These are phyloP conservation scores for Ryuthela nishihirai DNA, from an alignment of 2,888 invertebrate genomes.

Conservation along the genomic window DNA sequence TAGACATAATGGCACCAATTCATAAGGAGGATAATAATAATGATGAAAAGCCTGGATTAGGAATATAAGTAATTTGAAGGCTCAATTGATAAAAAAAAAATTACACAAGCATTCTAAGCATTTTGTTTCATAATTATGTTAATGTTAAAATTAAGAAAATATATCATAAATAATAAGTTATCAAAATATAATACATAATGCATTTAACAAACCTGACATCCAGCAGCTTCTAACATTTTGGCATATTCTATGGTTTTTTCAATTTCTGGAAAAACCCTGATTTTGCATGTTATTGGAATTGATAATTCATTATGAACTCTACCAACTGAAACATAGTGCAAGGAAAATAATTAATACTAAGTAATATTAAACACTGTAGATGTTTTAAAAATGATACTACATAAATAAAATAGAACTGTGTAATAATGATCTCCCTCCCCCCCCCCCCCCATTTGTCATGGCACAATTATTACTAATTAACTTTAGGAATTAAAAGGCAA, in stretches of 20 bases:
- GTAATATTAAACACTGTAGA: too few species aligned
- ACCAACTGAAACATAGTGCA: slow-evolving; percentile 64
- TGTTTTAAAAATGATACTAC: too few species aligned
- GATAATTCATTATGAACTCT: slow-evolving; percentile 64
- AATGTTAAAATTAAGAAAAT: not conserved
- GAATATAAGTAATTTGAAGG: too few species aligned
- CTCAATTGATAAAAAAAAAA: not conserved
- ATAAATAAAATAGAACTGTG: too few species aligned
- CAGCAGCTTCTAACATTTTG: slow-evolving; percentile 87
- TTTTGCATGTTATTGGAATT: slow-evolving; percentile 95
- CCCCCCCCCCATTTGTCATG: too few species aligned
- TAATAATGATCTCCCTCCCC: too few species aligned
- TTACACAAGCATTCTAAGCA: not conserved
- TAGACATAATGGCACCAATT: too few species aligned
- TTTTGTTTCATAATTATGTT: not conserved
- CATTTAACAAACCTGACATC: slow-evolving; percentile 59
- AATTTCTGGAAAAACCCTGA: slow-evolving; percentile 81
- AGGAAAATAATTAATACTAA: too few species aligned
- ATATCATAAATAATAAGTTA: not conserved
- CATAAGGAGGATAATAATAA: too few species aligned
- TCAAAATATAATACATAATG: not conserved
- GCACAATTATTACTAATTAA: too few species aligned
- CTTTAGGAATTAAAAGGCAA: too few species aligned
- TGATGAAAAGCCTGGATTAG: too few species aligned
- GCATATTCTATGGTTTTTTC: slow-evolving; percentile 87